Percentiles rank a stretch among this genome's conserved stretches.
Evolutionary conservation across 2,888 invertebrate genomes (phyloP).

Genomic region (Epinotia nisella): DNA sequence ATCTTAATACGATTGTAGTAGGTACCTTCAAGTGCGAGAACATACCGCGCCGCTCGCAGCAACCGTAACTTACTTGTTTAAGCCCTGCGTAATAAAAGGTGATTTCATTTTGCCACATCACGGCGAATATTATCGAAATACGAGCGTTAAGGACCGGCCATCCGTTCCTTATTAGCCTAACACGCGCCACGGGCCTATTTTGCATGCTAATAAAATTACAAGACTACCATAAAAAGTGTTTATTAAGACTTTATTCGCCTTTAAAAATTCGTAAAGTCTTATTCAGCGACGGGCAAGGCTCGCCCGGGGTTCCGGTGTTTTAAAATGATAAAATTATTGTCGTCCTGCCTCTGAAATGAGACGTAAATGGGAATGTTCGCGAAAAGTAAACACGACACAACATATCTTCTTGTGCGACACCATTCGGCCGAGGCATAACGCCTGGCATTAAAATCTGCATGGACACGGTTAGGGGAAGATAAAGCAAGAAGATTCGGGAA

Average conservation of each 20-base stretch:
- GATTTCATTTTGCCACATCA: slow-evolving; percentile 69
- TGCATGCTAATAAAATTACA: slow-evolving; percentile 80
- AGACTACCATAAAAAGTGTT: slow-evolving; percentile 78
- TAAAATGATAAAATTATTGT: slow-evolving; percentile 80
- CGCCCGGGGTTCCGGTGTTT: slow-evolving; percentile 73
- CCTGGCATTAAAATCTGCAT: slow-evolving; percentile 68
- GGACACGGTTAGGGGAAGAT: slow-evolving; percentile 50
- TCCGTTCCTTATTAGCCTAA: slow-evolving; percentile 79
- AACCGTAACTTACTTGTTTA: slow-evolving; percentile 47
- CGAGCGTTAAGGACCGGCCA: slow-evolving; percentile 72
- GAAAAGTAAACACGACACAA: slow-evolving; percentile 67
- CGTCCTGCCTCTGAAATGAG: slow-evolving; percentile 68
- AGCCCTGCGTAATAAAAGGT: slow-evolving; percentile 65
- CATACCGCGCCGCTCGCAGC: slow-evolving; percentile 57
- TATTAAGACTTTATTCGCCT: slow-evolving; percentile 81
- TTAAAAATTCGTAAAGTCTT: slow-evolving; percentile 83
- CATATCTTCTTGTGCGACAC: slow-evolving; percentile 72
- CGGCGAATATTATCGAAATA: slow-evolving; percentile 69
- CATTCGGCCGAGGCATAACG: slow-evolving; percentile 74
- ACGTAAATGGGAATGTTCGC: slow-evolving; percentile 76
- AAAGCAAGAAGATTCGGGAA: neutral
- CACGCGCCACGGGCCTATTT: slow-evolving; percentile 77
- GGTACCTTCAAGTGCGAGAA: slow-evolving; percentile 54
- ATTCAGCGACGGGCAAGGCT: slow-evolving; percentile 67
- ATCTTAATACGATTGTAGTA: slow-evolving; percentile 40